Base-by-base conservation (phyloP, 37 sponge, comb jelly and placozoan genomes). In the Cladorhizidae sp. region DNA sequence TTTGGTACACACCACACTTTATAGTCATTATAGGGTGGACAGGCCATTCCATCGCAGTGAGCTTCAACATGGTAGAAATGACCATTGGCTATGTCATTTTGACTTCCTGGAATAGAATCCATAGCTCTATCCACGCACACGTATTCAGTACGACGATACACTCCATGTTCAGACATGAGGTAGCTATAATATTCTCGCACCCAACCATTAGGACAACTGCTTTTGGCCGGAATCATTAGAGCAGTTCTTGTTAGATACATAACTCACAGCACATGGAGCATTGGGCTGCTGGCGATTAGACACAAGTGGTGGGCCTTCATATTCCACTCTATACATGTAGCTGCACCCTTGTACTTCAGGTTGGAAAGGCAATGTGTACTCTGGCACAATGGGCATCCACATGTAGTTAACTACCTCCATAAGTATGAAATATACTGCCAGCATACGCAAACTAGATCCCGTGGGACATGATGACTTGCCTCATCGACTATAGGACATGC, bases 1-100 rank as follows among this genome's bases (percentile, higher is more conserved):
- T 36, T 77, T 85, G 72, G 85, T 85, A 40, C 85, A 85, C 63
- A 85, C 78, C 20, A 57, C 85, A 85, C 85, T 65, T 85, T 67
- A 5, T 41, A 50, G n/a, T 51, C n/a, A 58, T 77, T 68, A 40
- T 85, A 85, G 35, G 85, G 85, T 22, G 78, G 78, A 70, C 85
- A 85, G 28, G 78, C 75, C 5, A 85, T 43, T 28, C 70, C 78
- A 65, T 56, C 45, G 40, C 85, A 85, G 40, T 54, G 70, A 23
- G 75, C 75, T 49, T 79, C 80, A 36, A 50, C 65, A 63, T 73
- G 67, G 41, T 80, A 74, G 43, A 86, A 86, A 8, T 79, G 65
- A 54, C 57, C 80, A 57, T 75, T 75, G 55, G 79, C 17, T 12
- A 70, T 63, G 43, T 86, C 64, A 23, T 36, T 33, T 18, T 45